A percentile compares a stretch with the other conserved stretches of the same genome.
phyloP scores from a whole-genome alignment of 2,797 vertebrate species.

The Phalanger gymnotis region DNA sequence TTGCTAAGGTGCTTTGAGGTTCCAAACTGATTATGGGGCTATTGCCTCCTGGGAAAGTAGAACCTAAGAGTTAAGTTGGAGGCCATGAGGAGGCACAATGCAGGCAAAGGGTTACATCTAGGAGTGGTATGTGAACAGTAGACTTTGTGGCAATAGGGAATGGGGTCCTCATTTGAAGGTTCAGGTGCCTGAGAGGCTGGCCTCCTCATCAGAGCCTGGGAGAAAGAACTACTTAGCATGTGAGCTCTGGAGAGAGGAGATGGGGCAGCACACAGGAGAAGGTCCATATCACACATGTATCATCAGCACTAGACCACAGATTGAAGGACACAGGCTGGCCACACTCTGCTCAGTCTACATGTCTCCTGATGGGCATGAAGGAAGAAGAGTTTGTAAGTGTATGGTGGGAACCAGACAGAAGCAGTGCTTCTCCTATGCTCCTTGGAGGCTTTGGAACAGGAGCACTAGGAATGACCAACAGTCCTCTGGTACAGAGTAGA shows the following conservation, averaged over 20 bases:
- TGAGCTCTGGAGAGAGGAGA: background rate
- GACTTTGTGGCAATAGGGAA: constrained; percentile 4
- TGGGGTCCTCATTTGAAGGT: background rate
- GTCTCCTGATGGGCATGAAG: constrained; percentile 20
- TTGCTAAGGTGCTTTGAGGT: constrained; percentile 23
- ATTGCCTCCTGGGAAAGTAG: background rate
- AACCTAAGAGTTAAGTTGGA: background rate
- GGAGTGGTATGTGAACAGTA: background rate
- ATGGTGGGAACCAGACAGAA: constrained; percentile 22
- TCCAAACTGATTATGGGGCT: constrained; percentile 5
- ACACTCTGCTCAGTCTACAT: background rate
- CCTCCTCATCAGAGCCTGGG: background rate
- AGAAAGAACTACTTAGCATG: background rate
- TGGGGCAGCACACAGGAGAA: background rate
- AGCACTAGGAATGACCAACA: background rate
- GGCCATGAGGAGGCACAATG: background rate
- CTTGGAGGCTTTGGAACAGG: background rate
- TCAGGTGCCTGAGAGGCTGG: background rate
- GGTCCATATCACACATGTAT: background rate
- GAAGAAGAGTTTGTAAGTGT: constrained; percentile 33
- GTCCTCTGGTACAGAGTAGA: background rate
- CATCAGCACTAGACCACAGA: background rate
- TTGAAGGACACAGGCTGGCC: background rate
- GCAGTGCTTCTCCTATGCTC: background rate
- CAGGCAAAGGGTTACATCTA: constrained; percentile 16